Evolutionary conservation across 2,888 invertebrate genomes (phyloP), one percentile per base, ranked within the genome.

Genomic region (Copidosoma aretas): DNA sequence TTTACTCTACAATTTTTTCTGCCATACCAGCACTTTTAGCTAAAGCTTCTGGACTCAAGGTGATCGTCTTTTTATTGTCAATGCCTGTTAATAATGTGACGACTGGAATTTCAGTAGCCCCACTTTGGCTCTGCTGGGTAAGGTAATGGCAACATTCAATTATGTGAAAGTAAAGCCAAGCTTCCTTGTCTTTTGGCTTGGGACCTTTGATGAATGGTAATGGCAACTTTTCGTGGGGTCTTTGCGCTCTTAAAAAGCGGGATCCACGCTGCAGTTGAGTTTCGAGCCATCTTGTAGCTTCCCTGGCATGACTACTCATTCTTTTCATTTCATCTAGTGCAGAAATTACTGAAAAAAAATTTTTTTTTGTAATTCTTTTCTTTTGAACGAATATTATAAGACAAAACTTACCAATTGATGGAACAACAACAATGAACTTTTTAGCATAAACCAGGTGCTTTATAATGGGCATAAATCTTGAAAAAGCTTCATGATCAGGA

Each of bases 241-340:
- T 89, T 84, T 97, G 97, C 0, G 95, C 92, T 74, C 95, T 88
- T 77, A 97, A 87, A 82, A 91, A 95, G 73, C 95, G 88, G 76
- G 94, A 95, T 15, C 97, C 97, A 73, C 91, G 90, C 75, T 91
- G 90, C 73, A 97, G 90, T 81, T 96, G 95, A 49, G 89, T 86
- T 84, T 97, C 97, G 73, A 97, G 86, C 96, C 96, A 97, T 74
- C 97, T 92, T 70, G 96, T 97, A 4, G 94, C 95, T 81, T 96
- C 95, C 62, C 97, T 89, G 0, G 95, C 96, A 73, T 91, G 89
- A 73, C 90, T 89, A 77, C 92, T 91, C 74, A 91, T 91, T 70
- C 93, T 91, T 85, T 97, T 97, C 77, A 95, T 84, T 77, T 93
- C 91, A 82, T 97, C 97, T 81, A 97, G 85, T 73, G 93, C 93